Percentiles rank a stretch among this genome's conserved stretches.
Conservation (phyloP, 2,797 vertebrate genomes). For the Masticophis lateralis region DNA sequence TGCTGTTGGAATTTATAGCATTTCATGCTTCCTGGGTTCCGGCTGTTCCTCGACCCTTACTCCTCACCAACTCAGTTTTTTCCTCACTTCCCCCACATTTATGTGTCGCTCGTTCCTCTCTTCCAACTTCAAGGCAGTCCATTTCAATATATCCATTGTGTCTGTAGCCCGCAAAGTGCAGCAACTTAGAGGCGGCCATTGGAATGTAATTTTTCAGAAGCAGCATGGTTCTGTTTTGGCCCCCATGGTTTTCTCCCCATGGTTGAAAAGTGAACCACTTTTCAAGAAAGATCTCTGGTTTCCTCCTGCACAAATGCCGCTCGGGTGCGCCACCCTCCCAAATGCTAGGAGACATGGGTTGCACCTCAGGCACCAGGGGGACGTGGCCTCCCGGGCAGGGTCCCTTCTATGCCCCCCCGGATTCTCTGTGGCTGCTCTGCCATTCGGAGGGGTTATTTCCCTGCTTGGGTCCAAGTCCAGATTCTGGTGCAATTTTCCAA, state of each 20-base stretch:
- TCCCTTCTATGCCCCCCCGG: background rate
- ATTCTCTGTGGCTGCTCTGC: background rate
- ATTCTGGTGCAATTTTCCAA: background rate
- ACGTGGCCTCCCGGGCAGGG: background rate
- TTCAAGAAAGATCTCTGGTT: background rate
- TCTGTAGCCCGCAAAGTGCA: background rate
- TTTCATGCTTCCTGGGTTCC: constrained; percentile 56
- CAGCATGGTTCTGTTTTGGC: background rate
- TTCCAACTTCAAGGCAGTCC: background rate
- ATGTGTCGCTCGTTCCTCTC: background rate
- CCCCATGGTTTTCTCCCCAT: background rate
- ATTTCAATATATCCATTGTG: constrained; percentile 41
- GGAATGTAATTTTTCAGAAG: background rate
- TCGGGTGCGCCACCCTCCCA: accelerated
- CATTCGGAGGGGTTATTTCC: no score
- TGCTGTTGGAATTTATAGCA: constrained; percentile 64
- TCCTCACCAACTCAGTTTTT: constrained; percentile 27
- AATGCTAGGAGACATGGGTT: background rate
- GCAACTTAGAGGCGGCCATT: background rate
- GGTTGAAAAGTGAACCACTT: no score
- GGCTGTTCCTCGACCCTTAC: constrained; percentile 40
- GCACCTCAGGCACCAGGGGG: no score
- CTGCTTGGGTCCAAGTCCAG: background rate
- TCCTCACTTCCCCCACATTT: background rate
- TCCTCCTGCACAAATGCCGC: no score